phyloP scores from a whole-genome alignment of 2,888 invertebrate genomes.

The Lasius platythorax region DNA sequence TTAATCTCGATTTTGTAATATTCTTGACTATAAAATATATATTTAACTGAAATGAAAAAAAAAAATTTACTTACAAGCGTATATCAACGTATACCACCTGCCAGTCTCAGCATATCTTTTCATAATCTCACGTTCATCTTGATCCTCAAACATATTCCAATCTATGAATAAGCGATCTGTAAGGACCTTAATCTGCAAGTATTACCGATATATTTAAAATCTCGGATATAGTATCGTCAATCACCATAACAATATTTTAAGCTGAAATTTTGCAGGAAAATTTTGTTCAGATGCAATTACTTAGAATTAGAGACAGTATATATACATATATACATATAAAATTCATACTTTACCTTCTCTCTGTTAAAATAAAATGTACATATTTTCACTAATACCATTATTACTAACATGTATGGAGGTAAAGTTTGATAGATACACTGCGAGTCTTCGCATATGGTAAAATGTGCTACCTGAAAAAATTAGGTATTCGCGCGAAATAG shows the following conservation, averaged over 20 bases:
- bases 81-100: constrained; percentile 18
- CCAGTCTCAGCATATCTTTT: constrained; percentile 8
- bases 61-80: constrained; percentile 18
- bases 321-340: not conserved
- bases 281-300: not conserved
- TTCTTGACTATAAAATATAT: not conserved
- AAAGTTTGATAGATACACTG: constrained; percentile 21
- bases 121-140: constrained; percentile 41
- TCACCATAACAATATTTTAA: not conserved
- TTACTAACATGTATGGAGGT: constrained; percentile 2
- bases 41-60: not conserved
- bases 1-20: not conserved
- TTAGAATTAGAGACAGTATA: not conserved
- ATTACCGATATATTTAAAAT: constrained; percentile 14
- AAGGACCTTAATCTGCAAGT: constrained; percentile 38
- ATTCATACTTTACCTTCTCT: not conserved
- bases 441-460: not conserved
- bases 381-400: constrained; percentile 27
- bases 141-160: constrained; percentile 13
- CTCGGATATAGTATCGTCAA: not conserved
- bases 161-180: constrained; percentile 38
- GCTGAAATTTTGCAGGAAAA: not conserved
- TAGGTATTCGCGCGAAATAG: not conserved
- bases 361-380: constrained; percentile 28
- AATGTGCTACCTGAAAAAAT: constrained; percentile 17